Base-by-base conservation (phyloP, 2,113 vertebrate genomes). In the Dicrurus megarhynchus region DNA sequence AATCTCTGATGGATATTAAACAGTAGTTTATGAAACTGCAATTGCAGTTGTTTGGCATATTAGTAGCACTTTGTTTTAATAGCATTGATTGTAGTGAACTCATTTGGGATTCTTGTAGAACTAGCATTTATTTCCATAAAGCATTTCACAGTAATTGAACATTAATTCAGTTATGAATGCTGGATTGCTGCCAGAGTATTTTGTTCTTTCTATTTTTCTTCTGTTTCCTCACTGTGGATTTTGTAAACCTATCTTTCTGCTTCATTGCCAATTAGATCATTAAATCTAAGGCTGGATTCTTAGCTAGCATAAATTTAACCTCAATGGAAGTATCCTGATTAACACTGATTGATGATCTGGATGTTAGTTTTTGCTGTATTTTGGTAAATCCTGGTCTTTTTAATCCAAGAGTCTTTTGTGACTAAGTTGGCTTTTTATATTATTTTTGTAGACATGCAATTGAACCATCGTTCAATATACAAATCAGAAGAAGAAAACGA, bases 111-210 rank as follows among this genome's bases (percentile, higher is more conserved):
- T 95, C 79, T 71, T 95, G 83, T 94, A 92, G 85, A 96, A 93
- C 95, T 94, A 97, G 95, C 95, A 96, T 96, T 97, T 96, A 95
- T 97, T 96, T 96, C 93, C 88, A 96, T 92, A 94, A 97, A 94
- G 59, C 14, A 41, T 94, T 93, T 96, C 90, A 90, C 79, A 95
- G 87, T 95, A 96, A 95, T 95, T 93, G 94, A 97, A 89, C 84
- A 88, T 94, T 88, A 94, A 65, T 84, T 94, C 69, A 76, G 83
- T 94, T 95, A 95, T 76, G 80, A 95, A 78, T 53, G 35, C 64
- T 96, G 93, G 87, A 90, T 89, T 81, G 26, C 74, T 93, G 73
- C 95, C 94, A 95, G 61, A 82, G 53, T 88, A 26, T 67, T 87
- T 84, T 4, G 71, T 80, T 59, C 55, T 87, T 84, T 44, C 49